Base-by-base conservation (phyloP, 2,113 vertebrate species). In the Cyanoderma ruficeps region DNA sequence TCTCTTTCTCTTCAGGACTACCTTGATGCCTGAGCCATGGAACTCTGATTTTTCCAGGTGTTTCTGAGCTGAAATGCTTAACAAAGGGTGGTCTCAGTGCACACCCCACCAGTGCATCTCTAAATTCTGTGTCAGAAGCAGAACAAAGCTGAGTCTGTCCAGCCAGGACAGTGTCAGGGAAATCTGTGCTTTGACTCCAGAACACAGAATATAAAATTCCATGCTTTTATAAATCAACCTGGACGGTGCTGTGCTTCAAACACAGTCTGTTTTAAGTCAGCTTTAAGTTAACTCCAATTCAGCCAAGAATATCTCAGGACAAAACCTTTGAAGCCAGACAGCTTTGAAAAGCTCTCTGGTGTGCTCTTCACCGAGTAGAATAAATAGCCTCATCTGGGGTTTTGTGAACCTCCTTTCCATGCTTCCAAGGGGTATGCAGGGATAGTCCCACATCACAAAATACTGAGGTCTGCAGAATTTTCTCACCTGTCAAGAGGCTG, bases 271-370 rank as follows among this genome's bases (percentile, higher is more conserved):
- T 90, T 91, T 72, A 93, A 96, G 49, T 72, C 53, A 74, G 37
- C 72, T 90, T 92, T 72, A 79, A 55, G 37, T 81, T 93, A 77
- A 92, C 76, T 77, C 47, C 60, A 37, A 39, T 87, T 89, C 63
- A 94, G 78, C 82, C 56, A 49, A 69, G 30, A 91, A 82, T 93
- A 90, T 74, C 46, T 67, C 47, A 53, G 72, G 76, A 77, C 39
- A 70, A 39, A 91, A 47, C 28, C 93, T 93, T 88, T 82, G 87
- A 87, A 94, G 81, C 22, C 44, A 83, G 76, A 65, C 71, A 61
- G 70, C 79, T 96, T 95, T 89, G 90, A 88, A 89, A 83, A 83
- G 22, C 68, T 93, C 25, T 69, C 76, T 91, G 60, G 12, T 56
- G 28, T 56, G 31, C 76, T 93, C 53, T 53, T 16, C 60, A 71